Evolutionary conservation across 1,140 invertebrate genomes (phyloP).

Genomic region (Ips typographus): DNA sequence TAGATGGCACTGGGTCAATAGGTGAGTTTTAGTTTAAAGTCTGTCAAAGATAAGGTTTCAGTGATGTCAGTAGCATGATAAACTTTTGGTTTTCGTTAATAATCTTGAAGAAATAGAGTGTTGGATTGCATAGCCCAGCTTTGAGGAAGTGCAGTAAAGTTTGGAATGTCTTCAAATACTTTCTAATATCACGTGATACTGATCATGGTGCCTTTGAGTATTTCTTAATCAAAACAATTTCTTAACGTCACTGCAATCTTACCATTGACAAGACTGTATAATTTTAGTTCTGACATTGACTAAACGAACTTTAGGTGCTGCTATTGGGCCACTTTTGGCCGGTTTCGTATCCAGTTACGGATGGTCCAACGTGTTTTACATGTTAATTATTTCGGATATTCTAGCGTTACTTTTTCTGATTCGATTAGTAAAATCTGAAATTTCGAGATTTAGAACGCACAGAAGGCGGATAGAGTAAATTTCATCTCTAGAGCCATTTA

Average conservation of each 20-base stretch:
- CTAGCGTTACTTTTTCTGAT: slow-evolving; percentile 72
- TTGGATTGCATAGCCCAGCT: too few species aligned
- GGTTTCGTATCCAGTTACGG: slow-evolving; percentile 73
- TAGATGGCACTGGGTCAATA: slow-evolving; percentile 93
- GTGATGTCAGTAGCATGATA: too few species aligned
- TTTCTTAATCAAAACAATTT: too few species aligned
- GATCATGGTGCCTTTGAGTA: too few species aligned
- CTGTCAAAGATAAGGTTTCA: too few species aligned
- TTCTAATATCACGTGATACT: slow-evolving; percentile 1
- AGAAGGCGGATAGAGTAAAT: not conserved
- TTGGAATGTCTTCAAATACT: not conserved
- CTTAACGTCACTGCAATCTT: too few species aligned
- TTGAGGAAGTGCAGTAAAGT: not conserved
- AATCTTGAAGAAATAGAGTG: too few species aligned
- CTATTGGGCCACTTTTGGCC: slow-evolving; percentile 85
- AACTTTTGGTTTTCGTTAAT: too few species aligned
- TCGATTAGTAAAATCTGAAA: slow-evolving; percentile 46
- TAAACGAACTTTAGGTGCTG: slow-evolving; percentile 66
- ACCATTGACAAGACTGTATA: too few species aligned
- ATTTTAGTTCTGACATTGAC: slow-evolving; percentile 12
- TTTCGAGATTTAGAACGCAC: slow-evolving; percentile 15
- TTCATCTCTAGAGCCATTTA: not conserved
- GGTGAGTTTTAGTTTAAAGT: slow-evolving; percentile 56
- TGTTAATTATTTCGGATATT: slow-evolving; percentile 84
- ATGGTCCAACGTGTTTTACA: slow-evolving; percentile 90